These are phyloP conservation scores for Loripinus fragilis DNA, from an alignment of 2,888 invertebrate genomes.

Conservation along the genomic window DNA sequence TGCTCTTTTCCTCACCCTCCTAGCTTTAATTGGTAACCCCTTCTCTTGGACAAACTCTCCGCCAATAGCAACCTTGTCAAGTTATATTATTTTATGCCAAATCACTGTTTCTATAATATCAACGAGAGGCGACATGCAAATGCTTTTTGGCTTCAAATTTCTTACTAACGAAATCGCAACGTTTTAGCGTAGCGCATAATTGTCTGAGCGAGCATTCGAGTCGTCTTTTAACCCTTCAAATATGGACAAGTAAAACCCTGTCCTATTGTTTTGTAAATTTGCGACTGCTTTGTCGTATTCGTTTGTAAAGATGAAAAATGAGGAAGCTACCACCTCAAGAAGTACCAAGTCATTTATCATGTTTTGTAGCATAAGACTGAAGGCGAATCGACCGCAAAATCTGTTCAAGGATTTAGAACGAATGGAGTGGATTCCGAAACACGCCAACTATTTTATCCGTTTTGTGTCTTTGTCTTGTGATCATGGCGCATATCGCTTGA, in stretches of 20 bases:
- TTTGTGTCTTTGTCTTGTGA: constrained; percentile 15
- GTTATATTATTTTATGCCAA: constrained; percentile 3
- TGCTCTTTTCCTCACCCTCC: constrained; percentile 6
- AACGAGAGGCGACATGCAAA: constrained; percentile 8
- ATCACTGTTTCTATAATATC: neutral
- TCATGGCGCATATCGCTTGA: too few relatives aligned
- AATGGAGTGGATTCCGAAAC: constrained; percentile 15
- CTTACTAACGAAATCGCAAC: constrained; percentile 16
- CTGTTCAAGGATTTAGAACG: constrained; percentile 12
- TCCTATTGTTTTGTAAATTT: constrained; percentile 52
- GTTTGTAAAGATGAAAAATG: constrained; percentile 56
- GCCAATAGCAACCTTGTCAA: neutral
- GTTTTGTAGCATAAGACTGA: constrained; percentile 20
- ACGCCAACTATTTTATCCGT: constrained; percentile 16
- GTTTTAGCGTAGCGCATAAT: constrained; percentile 51
- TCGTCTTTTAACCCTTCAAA: constrained; percentile 22
- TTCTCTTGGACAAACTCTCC: constrained; percentile 7
- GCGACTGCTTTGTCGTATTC: neutral
- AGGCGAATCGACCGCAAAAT: constrained; percentile 22
- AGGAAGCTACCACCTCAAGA: constrained; percentile 43
- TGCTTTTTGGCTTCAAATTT: constrained; percentile 20
- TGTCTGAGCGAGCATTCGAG: constrained; percentile 32
- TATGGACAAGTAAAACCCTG: constrained; percentile 21
- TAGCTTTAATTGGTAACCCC: constrained; percentile 9
- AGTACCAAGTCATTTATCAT: constrained; percentile 54